These are phyloP conservation scores for Aquatica leii DNA, from an alignment of 2,888 invertebrate genomes.

Conservation along the genomic window DNA sequence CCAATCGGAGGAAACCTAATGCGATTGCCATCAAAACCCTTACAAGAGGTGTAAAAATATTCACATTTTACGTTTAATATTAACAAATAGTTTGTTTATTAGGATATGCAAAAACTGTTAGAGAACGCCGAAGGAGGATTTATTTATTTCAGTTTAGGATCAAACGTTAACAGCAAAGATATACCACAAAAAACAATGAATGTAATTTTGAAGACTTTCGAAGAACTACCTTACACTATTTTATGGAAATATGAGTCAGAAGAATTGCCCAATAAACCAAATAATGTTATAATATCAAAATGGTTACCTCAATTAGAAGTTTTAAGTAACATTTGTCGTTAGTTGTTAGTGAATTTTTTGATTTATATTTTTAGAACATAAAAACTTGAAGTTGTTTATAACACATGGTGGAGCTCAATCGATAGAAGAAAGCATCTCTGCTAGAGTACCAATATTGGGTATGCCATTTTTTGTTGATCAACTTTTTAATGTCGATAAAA, in stretches of 20 bases:
- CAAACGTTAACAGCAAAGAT: conserved; percentile 54
- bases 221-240: conserved; percentile 57
- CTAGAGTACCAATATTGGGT: background rate
- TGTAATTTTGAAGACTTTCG: conserved; percentile 53
- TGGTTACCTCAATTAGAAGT: conserved; percentile 60
- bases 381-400: background rate
- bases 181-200: conserved; percentile 50
- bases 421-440: background rate
- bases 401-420: background rate
- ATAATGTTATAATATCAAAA: conserved; percentile 57
- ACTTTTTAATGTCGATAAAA: background rate
- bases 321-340: conserved; percentile 52
- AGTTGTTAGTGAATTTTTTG: too few species aligned
- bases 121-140: conserved; percentile 52
- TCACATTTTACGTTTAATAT: background rate
- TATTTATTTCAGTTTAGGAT: conserved; percentile 60
- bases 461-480: conserved; percentile 5
- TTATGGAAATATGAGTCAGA: conserved; percentile 61
- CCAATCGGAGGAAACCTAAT: conserved; percentile 51
- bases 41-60: conserved; percentile 46
- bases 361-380: background rate
- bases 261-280: conserved; percentile 47
- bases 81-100: background rate
- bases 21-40: conserved; percentile 37
- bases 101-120: conserved; percentile 4